Conservation (phyloP, 2,797 vertebrate species). For the Loriculus beryllinus region DNA sequence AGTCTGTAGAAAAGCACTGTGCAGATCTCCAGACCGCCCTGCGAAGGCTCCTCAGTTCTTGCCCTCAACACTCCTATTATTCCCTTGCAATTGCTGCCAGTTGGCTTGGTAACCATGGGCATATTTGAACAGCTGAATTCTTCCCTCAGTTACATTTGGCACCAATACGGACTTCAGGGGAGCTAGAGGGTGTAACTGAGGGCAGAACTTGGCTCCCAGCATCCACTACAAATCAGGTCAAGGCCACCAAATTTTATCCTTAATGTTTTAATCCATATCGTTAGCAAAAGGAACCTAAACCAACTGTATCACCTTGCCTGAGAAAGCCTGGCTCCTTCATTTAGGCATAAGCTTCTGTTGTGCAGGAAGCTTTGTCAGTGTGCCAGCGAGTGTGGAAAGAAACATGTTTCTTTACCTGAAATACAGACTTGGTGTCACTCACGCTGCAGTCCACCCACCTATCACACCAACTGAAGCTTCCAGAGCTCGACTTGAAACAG, state of each 20-base stretch:
- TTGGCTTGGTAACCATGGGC: constrained; percentile 41
- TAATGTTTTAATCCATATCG: not conserved
- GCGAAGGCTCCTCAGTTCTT: constrained; percentile 29
- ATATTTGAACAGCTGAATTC: constrained; percentile 57
- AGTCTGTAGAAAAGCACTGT: not conserved
- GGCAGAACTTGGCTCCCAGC: not conserved
- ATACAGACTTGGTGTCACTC: not conserved
- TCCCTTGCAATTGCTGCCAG: constrained; percentile 44
- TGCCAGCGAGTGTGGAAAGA: not conserved
- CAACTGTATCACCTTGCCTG: not conserved
- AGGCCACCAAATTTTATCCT: not conserved
- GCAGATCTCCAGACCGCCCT: not conserved
- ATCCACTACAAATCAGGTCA: not conserved
- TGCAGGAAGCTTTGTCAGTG: not conserved
- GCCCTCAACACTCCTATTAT: constrained; percentile 64
- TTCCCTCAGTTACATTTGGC: constrained; percentile 64
- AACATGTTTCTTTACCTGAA: not conserved
- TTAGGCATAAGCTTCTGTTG: not conserved
- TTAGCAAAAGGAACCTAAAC: not conserved
- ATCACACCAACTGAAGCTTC: not conserved
- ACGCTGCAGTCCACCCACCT: rapidly evolving
- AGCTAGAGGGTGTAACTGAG: constrained; percentile 15
- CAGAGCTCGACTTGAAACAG: not conserved
- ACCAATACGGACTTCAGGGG: not conserved
- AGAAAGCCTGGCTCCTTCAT: not conserved